These are phyloP conservation scores for Phylloscopus whistleri DNA, from an alignment of 2,113 vertebrate genomes.

Conservation along the genomic window DNA sequence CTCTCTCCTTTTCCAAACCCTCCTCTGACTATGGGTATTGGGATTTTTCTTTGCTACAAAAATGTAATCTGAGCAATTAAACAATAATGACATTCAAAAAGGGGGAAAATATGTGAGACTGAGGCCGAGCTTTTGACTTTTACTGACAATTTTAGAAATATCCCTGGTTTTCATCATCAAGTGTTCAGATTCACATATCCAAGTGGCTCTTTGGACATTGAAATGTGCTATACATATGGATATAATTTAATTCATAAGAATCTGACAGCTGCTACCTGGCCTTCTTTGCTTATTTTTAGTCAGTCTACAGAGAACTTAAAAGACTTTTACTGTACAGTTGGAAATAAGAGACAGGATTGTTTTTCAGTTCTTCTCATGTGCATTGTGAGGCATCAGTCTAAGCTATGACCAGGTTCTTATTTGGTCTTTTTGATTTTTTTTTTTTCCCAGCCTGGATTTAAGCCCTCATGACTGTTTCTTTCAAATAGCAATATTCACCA, in stretches of 20 bases:
- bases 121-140: neutral
- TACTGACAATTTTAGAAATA: neutral
- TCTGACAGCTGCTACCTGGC: neutral
- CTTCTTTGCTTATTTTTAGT: neutral
- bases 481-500: neutral
- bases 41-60: neutral
- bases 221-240: neutral
- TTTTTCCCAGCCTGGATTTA: neutral
- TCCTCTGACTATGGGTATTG: neutral
- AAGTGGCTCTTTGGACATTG: neutral
- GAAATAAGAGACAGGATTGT: neutral
- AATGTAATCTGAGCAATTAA: neutral
- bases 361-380: neutral
- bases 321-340: neutral
- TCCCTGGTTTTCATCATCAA: neutral
- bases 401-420: neutral
- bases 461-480: neutral
- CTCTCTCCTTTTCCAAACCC: neutral
- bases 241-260: neutral
- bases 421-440: neutral
- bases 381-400: neutral
- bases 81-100: neutral
- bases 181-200: neutral
- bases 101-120: neutral
- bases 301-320: neutral